These are phyloP conservation scores for Mionectes macconnelli DNA, from an alignment of 2,113 vertebrate genomes.

Conservation along the genomic window DNA sequence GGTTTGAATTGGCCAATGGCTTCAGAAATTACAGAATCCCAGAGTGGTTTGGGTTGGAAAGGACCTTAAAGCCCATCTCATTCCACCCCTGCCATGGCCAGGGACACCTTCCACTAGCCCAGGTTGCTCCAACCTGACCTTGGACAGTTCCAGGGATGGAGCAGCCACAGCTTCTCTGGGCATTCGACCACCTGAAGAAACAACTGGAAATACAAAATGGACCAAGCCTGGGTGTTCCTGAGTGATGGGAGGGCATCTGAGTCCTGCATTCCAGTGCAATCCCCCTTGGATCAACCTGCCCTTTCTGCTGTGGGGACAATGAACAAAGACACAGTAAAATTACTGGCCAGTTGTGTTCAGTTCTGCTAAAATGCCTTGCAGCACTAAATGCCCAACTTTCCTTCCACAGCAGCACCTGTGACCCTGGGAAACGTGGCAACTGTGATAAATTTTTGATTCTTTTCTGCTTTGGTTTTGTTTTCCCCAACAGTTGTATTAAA, in stretches of 20 bases:
- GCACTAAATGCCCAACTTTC: background rate
- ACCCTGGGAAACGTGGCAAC: background rate
- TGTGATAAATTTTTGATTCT: background rate
- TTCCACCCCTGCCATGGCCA: background rate
- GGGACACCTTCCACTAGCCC: background rate
- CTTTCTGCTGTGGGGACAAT: background rate
- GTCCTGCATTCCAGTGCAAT: background rate
- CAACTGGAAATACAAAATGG: background rate
- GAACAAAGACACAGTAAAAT: background rate
- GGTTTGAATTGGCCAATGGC: background rate
- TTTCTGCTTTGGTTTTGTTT: background rate
- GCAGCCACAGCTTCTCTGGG: background rate
- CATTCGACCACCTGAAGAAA: background rate
- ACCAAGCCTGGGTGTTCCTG: rapidly evolving
- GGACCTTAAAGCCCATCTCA: background rate
- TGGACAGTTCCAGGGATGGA: background rate
- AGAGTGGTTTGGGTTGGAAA: background rate
- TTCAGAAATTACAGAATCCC: background rate
- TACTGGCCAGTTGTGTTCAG: background rate
- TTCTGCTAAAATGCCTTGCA: background rate
- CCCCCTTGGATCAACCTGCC: rapidly evolving
- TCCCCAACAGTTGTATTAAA: background rate
- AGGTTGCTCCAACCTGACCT: background rate
- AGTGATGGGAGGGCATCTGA: background rate
- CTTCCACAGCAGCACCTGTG: background rate